Evolutionary conservation across 1,140 invertebrate genomes (phyloP).

Genomic region (Ips nitidus): DNA sequence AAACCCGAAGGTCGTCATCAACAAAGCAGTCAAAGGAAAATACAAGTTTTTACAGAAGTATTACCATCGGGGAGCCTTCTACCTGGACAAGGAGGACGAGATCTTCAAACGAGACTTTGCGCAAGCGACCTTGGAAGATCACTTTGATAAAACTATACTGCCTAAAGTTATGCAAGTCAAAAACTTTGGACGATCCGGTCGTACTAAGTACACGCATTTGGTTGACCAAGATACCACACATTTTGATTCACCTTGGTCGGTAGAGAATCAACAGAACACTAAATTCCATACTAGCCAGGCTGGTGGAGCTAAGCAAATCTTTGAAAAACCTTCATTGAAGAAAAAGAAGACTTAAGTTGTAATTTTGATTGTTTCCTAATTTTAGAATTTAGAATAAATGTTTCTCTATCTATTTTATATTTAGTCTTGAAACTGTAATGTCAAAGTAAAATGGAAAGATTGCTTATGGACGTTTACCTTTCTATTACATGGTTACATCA

Average conservation of each 20-base stretch:
- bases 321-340: conserved; percentile 84
- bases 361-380: not conserved
- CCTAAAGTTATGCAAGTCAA: conserved; percentile 99
- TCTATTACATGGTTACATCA: too few species aligned
- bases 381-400: not conserved
- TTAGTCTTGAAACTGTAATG: too few species aligned
- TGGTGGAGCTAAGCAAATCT: conserved; percentile 94
- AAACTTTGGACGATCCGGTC: conserved; percentile 97
- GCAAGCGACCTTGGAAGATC: conserved; percentile 96
- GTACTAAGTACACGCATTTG: conserved; percentile 99
- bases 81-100: conserved; percentile 92
- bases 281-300: conserved; percentile 89
- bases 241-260: conserved; percentile 96
- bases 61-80: conserved; percentile 98
- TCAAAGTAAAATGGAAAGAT: too few species aligned
- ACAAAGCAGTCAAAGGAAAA: conserved; percentile 96
- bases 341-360: conserved; percentile 54
- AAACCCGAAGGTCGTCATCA: conserved; percentile 94
- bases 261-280: conserved; percentile 84
- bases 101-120: conserved; percentile 94
- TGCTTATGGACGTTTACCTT: too few species aligned
- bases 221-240: conserved; percentile 99
- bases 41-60: conserved; percentile 99
- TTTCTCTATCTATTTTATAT: too few species aligned
- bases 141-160: conserved; percentile 97